Evolutionary conservation across 2,113 vertebrate genomes (phyloP).

Genomic region (Diadophis punctatus): DNA sequence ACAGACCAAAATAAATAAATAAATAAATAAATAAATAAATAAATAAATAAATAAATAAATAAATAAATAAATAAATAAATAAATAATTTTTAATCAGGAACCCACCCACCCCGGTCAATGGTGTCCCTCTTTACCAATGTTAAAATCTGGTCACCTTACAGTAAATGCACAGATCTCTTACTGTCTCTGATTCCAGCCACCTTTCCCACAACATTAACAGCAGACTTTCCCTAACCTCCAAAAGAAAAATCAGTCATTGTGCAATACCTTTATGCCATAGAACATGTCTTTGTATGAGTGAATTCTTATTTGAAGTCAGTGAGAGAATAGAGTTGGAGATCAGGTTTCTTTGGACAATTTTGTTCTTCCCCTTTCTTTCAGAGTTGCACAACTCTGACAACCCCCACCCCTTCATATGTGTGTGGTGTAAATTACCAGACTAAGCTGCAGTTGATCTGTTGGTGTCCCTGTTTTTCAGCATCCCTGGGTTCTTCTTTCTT

Average conservation of each 20-base stretch:
- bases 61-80: too few relatives aligned
- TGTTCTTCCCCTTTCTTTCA: background rate
- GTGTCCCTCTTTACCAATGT: too few relatives aligned
- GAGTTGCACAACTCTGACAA: background rate
- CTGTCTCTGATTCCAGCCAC: conserved; percentile 14
- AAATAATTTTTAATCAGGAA: too few relatives aligned
- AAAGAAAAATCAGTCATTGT: conserved; percentile 44
- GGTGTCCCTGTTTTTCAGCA: background rate
- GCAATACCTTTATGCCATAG: conserved; percentile 26
- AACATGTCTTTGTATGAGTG: conserved; percentile 24
- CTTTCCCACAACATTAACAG: conserved; percentile 8
- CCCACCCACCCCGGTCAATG: too few relatives aligned
- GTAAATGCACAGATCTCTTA: background rate
- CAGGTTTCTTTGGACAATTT: background rate
- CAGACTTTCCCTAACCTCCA: background rate
- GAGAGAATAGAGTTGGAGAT: background rate
- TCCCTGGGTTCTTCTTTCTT: background rate
- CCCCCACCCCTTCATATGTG: background rate
- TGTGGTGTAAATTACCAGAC: background rate
- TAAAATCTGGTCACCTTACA: too few relatives aligned
- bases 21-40: too few relatives aligned
- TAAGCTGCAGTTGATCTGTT: too few relatives aligned
- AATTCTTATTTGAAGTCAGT: background rate
- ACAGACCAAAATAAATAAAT: too few relatives aligned
- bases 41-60: too few relatives aligned